phyloP scores from a whole-genome alignment of 2,888 invertebrate species.

The Axea sp. region DNA sequence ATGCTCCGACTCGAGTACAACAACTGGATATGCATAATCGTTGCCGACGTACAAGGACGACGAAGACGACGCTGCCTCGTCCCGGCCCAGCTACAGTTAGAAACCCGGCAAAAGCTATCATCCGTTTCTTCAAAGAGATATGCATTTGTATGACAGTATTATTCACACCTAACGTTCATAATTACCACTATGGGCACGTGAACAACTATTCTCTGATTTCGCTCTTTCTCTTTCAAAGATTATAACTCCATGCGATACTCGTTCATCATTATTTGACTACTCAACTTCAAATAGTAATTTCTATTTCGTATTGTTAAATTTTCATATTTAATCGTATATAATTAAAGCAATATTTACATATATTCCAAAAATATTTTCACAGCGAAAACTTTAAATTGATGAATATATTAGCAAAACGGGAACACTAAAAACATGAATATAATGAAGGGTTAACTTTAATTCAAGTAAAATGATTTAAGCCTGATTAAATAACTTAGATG shows the following conservation, averaged over 20 bases:
- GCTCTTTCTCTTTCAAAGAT: neutral
- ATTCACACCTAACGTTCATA: conserved; percentile 34
- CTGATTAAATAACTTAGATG: neutral
- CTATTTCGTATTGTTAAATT: too few relatives aligned
- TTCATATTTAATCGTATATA: too few relatives aligned
- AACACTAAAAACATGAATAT: neutral
- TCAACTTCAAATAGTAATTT: too few relatives aligned
- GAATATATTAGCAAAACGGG: too few relatives aligned
- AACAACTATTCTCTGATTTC: conserved; percentile 11
- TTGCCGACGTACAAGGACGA: conserved; percentile 48
- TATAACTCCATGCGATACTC: too few relatives aligned
- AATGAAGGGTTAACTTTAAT: conserved; percentile 1
- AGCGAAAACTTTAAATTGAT: too few relatives aligned
- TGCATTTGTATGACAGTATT: conserved; percentile 8
- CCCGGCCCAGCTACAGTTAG: conserved; percentile 11
- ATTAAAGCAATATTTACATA: too few relatives aligned
- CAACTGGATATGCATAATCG: conserved; percentile 67
- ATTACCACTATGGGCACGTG: conserved; percentile 6
- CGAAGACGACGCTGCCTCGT: conserved; percentile 3
- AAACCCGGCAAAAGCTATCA: conserved; percentile 28
- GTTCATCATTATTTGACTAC: too few relatives aligned
- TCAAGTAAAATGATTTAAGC: conserved; percentile 5
- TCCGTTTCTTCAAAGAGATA: conserved; percentile 29
- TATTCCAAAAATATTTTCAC: too few relatives aligned
- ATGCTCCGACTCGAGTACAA: conserved; percentile 56